Percentiles rank a stretch among this genome's conserved stretches.
Conservation (phyloP, 2,888 invertebrate genomes). For the Agrotis puta region DNA sequence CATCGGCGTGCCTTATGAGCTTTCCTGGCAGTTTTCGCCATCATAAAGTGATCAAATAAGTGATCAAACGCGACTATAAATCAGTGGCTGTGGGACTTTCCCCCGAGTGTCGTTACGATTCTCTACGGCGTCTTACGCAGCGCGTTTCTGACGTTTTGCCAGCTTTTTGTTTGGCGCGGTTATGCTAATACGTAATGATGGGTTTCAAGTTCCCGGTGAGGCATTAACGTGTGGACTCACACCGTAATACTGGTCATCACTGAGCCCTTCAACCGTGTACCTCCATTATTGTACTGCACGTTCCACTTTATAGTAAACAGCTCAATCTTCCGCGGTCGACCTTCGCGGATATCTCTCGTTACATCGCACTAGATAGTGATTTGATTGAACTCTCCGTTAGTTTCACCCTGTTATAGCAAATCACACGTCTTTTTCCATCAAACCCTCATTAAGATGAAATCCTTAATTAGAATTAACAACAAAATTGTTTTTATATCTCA, state of each 20-base stretch:
- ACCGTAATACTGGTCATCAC: conserved; percentile 58
- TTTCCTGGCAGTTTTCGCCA: conserved; percentile 87
- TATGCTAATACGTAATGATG: conserved; percentile 83
- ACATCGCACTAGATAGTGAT: conserved; percentile 4
- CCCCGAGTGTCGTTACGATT: conserved; percentile 84
- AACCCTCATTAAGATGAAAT: conserved; percentile 46
- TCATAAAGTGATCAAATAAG: conserved; percentile 90
- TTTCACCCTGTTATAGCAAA: background rate
- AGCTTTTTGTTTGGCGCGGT: conserved; percentile 82
- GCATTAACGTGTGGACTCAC: conserved; percentile 58
- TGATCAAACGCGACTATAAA: conserved; percentile 86
- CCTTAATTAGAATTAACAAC: conserved; percentile 58
- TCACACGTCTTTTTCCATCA: conserved; percentile 16
- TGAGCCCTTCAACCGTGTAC: conserved; percentile 46
- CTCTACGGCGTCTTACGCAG: conserved; percentile 78
- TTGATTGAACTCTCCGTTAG: conserved; percentile 2
- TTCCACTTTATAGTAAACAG: conserved; percentile 49
- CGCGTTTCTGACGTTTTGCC: conserved; percentile 80
- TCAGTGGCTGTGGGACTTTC: conserved; percentile 83
- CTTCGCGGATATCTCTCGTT: conserved; percentile 22
- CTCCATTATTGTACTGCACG: conserved; percentile 50
- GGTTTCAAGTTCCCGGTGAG: conserved; percentile 73
- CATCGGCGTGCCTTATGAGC: conserved; percentile 85
- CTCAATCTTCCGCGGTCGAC: conserved; percentile 43
- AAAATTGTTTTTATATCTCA: conserved; percentile 60